Conservation (phyloP, 1,140 invertebrate species). For the Pteromalus puparum region DNA sequence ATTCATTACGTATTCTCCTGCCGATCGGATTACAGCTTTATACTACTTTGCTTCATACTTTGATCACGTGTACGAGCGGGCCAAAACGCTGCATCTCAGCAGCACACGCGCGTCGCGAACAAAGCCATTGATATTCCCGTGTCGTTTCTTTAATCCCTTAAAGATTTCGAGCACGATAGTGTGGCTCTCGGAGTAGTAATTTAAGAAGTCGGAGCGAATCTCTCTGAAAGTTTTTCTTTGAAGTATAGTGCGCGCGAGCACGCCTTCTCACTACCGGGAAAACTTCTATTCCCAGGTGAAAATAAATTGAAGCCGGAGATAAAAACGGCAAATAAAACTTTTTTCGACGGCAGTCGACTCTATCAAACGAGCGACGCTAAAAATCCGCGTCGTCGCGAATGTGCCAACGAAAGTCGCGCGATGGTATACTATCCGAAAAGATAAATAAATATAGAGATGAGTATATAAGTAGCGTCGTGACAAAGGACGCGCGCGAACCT, state of each 20-base stretch:
- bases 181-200: neutral
- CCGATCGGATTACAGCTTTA: no score
- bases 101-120: neutral
- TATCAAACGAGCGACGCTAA: neutral
- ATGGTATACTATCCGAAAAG: no score
- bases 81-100: no score
- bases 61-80: no score
- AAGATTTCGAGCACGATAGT: slow-evolving; percentile 27
- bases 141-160: slow-evolving; percentile 7
- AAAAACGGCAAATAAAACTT: neutral
- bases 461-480: no score
- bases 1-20: no score
- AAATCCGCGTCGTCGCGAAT: neutral
- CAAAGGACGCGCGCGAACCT: neutral
- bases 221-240: slow-evolving; percentile 16
- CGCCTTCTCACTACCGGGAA: neutral
- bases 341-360: neutral
- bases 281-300: slow-evolving; percentile 9
- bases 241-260: neutral
- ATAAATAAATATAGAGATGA: no score
- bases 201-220: slow-evolving; percentile 10
- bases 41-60: no score
- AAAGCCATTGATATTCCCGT: neutral
- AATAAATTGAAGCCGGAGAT: slow-evolving; percentile 21
- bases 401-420: no score